A percentile compares a stretch with the other conserved stretches of the same genome.
Evolutionary conservation across 2,888 invertebrate genomes (phyloP).

Genomic region (Cheilosia grossa): DNA sequence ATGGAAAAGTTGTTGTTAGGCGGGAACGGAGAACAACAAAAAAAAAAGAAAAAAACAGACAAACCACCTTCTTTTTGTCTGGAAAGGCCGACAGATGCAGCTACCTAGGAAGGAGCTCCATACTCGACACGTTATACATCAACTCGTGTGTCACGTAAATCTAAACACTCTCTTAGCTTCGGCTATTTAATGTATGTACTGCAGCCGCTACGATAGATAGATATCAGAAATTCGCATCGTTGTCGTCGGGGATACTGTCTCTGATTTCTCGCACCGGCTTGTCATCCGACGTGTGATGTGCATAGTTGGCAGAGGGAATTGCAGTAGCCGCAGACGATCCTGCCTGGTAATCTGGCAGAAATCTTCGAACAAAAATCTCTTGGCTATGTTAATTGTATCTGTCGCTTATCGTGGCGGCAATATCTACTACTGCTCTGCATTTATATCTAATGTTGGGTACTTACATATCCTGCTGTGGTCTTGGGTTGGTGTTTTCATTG

Average conservation of each 20-base stretch:
- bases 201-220: conserved; percentile 52
- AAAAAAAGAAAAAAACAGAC: neutral
- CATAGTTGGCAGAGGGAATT: conserved; percentile 22
- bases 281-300: conserved; percentile 20
- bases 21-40: neutral
- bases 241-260: conserved; percentile 31
- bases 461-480: conserved; percentile 44
- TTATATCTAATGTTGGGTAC: conserved; percentile 42
- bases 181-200: conserved; percentile 11
- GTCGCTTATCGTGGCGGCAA: conserved; percentile 53
- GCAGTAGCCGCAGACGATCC: conserved; percentile 44
- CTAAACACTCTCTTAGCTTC: conserved; percentile 54
- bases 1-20: conserved; percentile 33
- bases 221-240: conserved; percentile 42
- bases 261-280: conserved; percentile 18
- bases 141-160: conserved; percentile 68
- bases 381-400: conserved; percentile 69
- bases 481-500: conserved; percentile 20
- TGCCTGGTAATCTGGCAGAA: conserved; percentile 30
- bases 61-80: conserved; percentile 27
- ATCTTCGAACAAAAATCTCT: conserved; percentile 59
- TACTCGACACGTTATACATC: conserved; percentile 67
- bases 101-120: conserved; percentile 56
- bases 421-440: conserved; percentile 57
- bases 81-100: conserved; percentile 51